phyloP scores from a whole-genome alignment of 2,113 vertebrate genomes.

The Apus apus region DNA sequence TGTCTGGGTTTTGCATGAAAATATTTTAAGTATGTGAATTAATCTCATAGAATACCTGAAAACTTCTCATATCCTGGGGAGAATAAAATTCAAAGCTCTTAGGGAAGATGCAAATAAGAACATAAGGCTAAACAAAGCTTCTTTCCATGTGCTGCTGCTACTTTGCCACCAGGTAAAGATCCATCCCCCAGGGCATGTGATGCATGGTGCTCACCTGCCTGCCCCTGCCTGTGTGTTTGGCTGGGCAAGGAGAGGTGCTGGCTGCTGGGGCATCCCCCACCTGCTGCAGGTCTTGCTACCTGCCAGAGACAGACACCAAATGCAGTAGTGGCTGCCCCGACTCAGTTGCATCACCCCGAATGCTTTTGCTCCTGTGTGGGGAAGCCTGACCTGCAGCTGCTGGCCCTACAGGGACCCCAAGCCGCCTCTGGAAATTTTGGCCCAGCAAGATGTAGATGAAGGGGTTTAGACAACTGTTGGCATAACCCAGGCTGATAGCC shows the following conservation, averaged over 20 bases:
- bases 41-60: neutral
- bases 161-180: neutral
- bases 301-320: neutral
- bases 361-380: neutral
- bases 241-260: neutral
- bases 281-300: neutral
- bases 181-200: neutral
- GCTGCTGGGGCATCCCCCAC: neutral
- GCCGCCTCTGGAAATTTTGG: slow-evolving; percentile 30
- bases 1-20: neutral
- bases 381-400: neutral
- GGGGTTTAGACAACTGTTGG: slow-evolving; percentile 69
- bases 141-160: neutral
- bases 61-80: neutral
- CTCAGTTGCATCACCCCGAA: neutral
- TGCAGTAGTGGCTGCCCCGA: slow-evolving; percentile 28
- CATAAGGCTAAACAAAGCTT: neutral
- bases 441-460: slow-evolving; percentile 68
- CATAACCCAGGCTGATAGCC: slow-evolving; percentile 65
- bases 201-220: neutral
- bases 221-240: neutral
- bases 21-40: neutral
- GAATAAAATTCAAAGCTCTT: neutral
- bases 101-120: neutral
- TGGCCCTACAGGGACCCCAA: slow-evolving; percentile 51